phyloP scores from a whole-genome alignment of 2,888 invertebrate genomes.

The Schrankia costaestrigalis region DNA sequence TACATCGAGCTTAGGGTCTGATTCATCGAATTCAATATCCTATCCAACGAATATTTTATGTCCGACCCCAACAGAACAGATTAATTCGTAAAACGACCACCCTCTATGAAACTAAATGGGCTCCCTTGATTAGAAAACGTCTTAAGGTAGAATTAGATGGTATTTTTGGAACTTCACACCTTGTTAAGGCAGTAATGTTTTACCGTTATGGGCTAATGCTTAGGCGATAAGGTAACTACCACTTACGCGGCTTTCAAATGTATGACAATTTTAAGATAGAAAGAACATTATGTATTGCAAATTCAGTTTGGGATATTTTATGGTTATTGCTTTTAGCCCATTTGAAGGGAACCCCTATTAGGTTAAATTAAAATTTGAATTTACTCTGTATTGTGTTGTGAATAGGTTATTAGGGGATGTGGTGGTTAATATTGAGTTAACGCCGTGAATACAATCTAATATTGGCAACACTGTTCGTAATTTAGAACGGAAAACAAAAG shows the following conservation, averaged over 20 bases:
- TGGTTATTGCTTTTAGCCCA: too few relatives aligned
- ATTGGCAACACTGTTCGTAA: too few relatives aligned
- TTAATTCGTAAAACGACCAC: slow-evolving; percentile 31
- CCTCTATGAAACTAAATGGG: slow-evolving; percentile 20
- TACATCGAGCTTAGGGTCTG: slow-evolving; percentile 7
- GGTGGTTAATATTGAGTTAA: too few relatives aligned
- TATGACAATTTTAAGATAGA: slow-evolving; percentile 3
- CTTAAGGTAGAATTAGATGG: slow-evolving; percentile 22
- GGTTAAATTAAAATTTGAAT: too few relatives aligned
- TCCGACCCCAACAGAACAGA: slow-evolving; percentile 22
- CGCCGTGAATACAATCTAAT: too few relatives aligned
- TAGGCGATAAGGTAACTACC: slow-evolving; percentile 13
- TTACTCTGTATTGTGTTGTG: too few relatives aligned
- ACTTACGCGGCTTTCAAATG: slow-evolving; percentile 12
- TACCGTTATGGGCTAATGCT: slow-evolving; percentile 11
- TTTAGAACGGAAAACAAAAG: too few relatives aligned
- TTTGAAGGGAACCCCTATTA: too few relatives aligned
- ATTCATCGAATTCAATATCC: slow-evolving; percentile 21
- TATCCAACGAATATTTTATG: slow-evolving; percentile 27
- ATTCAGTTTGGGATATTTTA: slow-evolving; percentile 1
- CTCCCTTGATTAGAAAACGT: slow-evolving; percentile 30
- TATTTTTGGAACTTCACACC: slow-evolving; percentile 13
- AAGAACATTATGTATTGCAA: neutral
- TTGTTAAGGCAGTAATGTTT: slow-evolving; percentile 9
- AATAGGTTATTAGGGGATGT: too few relatives aligned